These are phyloP conservation scores for Gerosis bhagava DNA, from an alignment of 2,888 invertebrate species.

Conservation along the genomic window DNA sequence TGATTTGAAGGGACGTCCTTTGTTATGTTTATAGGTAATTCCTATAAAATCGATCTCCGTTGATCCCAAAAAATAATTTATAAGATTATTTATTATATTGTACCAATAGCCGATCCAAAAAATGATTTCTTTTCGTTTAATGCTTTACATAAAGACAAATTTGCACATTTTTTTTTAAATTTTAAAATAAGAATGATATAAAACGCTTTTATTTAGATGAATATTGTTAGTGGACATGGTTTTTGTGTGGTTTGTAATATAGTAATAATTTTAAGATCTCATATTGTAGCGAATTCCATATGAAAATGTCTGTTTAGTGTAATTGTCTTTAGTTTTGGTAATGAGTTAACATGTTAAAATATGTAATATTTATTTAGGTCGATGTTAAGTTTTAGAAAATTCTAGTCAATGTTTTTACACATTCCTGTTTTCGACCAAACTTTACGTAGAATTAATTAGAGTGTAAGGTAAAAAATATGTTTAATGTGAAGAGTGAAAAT, in stretches of 20 bases:
- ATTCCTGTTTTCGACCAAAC: conserved; percentile 82
- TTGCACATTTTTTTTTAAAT: background rate
- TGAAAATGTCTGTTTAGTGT: conserved; percentile 39
- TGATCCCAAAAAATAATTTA: conserved; percentile 57
- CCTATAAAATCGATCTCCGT: conserved; percentile 62
- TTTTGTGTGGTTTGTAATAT: conserved; percentile 53
- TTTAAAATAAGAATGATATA: too few relatives aligned
- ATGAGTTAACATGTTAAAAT: conserved; percentile 64
- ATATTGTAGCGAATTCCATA: conserved; percentile 58
- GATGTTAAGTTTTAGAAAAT: conserved; percentile 81
- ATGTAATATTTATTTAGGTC: conserved; percentile 76
- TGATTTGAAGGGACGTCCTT: conserved; percentile 37
- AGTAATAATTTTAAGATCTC: conserved; percentile 59
- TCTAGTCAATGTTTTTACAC: conserved; percentile 81
- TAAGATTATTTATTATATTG: conserved; percentile 48
- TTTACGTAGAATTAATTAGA: conserved; percentile 54
- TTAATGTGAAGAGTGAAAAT: conserved; percentile 13
- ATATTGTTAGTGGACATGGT: conserved; percentile 32
- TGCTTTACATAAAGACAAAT: conserved; percentile 20
- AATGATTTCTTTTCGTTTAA: conserved; percentile 12
- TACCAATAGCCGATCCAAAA: conserved; percentile 13
- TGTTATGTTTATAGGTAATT: conserved; percentile 34
- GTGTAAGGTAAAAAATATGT: conserved; percentile 37
- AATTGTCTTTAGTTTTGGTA: conserved; percentile 46
- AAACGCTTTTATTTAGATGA: too few relatives aligned